phyloP scores from a whole-genome alignment of 2,888 invertebrate genomes.

The Auanema sp. region DNA sequence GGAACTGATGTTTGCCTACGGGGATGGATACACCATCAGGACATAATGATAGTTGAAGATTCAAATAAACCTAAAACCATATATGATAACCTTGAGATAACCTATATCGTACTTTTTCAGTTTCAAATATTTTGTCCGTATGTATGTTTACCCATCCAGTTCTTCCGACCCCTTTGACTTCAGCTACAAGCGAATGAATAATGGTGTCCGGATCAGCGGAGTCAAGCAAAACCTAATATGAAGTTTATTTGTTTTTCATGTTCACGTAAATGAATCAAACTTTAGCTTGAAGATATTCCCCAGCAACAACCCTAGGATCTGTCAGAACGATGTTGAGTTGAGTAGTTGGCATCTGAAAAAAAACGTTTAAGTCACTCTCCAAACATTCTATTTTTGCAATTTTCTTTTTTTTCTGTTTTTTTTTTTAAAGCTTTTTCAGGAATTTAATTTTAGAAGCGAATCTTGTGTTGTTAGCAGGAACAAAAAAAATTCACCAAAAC shows the following conservation, averaged over 20 bases:
- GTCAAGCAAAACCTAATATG: conserved; percentile 49
- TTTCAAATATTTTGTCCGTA: conserved; percentile 62
- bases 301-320: conserved; percentile 54
- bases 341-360: conserved; percentile 59
- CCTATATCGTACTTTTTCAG: conserved; percentile 48
- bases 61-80: conserved; percentile 41
- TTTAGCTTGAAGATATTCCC: conserved; percentile 53
- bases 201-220: conserved; percentile 59
- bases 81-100: neutral
- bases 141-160: conserved; percentile 63
- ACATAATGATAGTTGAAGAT: conserved; percentile 41
- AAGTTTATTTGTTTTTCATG: neutral
- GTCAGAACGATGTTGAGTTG: conserved; percentile 56
- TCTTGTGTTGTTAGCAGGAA: too few species aligned
- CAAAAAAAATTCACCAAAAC: too few species aligned
- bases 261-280: conserved; percentile 11
- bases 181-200: conserved; percentile 40
- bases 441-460: too few species aligned
- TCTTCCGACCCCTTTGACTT: conserved; percentile 44
- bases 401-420: too few species aligned
- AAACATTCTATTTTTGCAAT: too few species aligned
- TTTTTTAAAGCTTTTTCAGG: too few species aligned
- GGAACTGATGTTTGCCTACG: conserved; percentile 58
- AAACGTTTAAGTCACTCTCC: too few species aligned
- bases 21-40: conserved; percentile 39